Conservation (phyloP, 2,888 invertebrate genomes). For the Boloria euphrosyne region DNA sequence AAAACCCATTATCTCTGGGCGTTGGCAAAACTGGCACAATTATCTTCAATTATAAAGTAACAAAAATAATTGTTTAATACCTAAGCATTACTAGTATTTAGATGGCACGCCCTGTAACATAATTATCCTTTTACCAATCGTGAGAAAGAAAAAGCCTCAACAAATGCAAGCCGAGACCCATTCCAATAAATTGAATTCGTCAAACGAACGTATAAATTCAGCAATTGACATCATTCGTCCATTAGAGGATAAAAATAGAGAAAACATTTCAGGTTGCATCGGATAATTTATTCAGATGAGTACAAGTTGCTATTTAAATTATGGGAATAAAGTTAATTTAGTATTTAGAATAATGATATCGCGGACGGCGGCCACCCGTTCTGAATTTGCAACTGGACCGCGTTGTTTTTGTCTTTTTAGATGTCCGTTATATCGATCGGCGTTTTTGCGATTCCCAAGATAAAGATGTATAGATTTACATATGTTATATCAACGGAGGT, state of each 20-base stretch:
- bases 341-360: constrained; percentile 77
- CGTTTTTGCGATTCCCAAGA: constrained; percentile 78
- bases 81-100: constrained; percentile 31
- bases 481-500: constrained; percentile 79
- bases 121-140: constrained; percentile 47
- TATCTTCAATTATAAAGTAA: constrained; percentile 30
- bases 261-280: constrained; percentile 42
- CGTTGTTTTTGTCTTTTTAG: constrained; percentile 58
- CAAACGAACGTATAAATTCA: constrained; percentile 69
- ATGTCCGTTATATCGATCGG: constrained; percentile 62
- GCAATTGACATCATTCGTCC: constrained; percentile 68
- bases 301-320: constrained; percentile 74
- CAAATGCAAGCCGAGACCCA: constrained; percentile 44
- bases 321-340: constrained; percentile 80
- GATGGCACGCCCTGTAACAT: constrained; percentile 38
- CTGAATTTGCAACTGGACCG: constrained; percentile 70
- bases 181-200: constrained; percentile 69
- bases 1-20: constrained; percentile 23
- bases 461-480: constrained; percentile 81
- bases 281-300: constrained; percentile 38
- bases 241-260: constrained; percentile 50
- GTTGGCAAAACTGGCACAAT: constrained; percentile 28
- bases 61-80: constrained; percentile 36
- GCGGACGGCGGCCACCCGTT: constrained; percentile 77
- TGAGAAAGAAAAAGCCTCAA: constrained; percentile 60